phyloP scores from a whole-genome alignment of 2,888 invertebrate genomes.

The Andricus quercusramuli region DNA sequence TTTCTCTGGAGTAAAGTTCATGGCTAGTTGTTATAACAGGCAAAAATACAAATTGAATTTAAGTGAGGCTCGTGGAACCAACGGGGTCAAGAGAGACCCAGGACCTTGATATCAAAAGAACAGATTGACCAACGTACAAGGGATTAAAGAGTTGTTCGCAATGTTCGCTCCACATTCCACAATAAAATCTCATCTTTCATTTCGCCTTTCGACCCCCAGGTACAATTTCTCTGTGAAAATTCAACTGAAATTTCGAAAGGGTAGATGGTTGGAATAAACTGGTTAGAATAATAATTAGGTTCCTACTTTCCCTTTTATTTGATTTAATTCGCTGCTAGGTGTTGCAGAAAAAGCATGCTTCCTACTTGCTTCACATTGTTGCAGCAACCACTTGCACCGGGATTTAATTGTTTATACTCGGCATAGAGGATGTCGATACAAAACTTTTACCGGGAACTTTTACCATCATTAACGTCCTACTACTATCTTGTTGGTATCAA shows the following conservation, averaged over 20 bases:
- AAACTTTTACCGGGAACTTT: slow-evolving; percentile 14
- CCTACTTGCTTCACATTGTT: slow-evolving; percentile 32
- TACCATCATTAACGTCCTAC: slow-evolving; percentile 18
- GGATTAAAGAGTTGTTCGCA: slow-evolving; percentile 9
- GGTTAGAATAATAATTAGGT: background rate
- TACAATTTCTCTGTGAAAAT: background rate
- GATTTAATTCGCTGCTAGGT: background rate
- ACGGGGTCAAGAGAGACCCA: slow-evolving; percentile 19
- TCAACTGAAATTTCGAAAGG: background rate
- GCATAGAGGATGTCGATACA: slow-evolving; percentile 14
- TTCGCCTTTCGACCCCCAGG: slow-evolving; percentile 21
- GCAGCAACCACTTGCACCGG: background rate
- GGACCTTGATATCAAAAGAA: slow-evolving; percentile 47
- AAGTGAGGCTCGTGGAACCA: slow-evolving; percentile 25
- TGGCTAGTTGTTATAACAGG: background rate
- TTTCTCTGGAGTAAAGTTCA: background rate
- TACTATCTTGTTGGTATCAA: slow-evolving; percentile 40
- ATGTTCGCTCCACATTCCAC: background rate
- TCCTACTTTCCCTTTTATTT: background rate
- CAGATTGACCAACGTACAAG: slow-evolving; percentile 23
- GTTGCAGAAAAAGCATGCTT: slow-evolving; percentile 17
- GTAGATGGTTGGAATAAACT: background rate
- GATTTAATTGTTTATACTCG: slow-evolving; percentile 30
- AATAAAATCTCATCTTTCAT: slow-evolving; percentile 13
- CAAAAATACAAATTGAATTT: background rate